Base-by-base conservation (phyloP, 2,113 vertebrate genomes). In the Nansenia antarctica region DNA sequence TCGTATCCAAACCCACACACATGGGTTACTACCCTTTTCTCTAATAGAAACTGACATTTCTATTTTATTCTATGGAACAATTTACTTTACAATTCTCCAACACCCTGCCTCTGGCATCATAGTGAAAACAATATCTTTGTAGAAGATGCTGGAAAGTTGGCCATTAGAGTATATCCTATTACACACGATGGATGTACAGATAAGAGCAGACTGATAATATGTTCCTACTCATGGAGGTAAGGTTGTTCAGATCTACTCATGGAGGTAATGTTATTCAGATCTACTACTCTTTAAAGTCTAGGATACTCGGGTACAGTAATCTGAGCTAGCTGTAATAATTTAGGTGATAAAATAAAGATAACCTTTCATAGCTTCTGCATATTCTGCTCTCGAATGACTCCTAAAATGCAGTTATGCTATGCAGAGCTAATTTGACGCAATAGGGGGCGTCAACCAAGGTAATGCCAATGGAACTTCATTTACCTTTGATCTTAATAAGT, bases 351-450 rank as follows among this genome's bases (percentile, higher is more conserved):
- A 22, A 49, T n/a, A 18, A 15, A 58, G 55, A 58, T 15, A 30
- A 30, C 26, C 27, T 32, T 37, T 37, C 62, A n/a, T 26, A 31
- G 31, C 31, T 58, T 58, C 24, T 9, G 47, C 60, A 3, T 31
- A 65, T n/a, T 60, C 65, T 35, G 4, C 22, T 15, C 20, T 47
- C 42, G 60, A 65, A 69, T 39, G 8, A 52, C 26, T 30, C 14
- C 22, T 61, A 22, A 75, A 72, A 69, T 45, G 65, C 47, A 58
- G 67, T 60, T 55, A 65, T 39, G 26, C 32, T 35, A 47, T 49
- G 39, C 55, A 30, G 63, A 57, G 27, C 22, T 12, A 39, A 32
- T 34, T 57, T n/a, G 30, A 29, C 34, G 15, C 14, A n/a, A n/a
- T n/a, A n/a, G 57, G 58, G 34, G 42, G 73, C 32, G 22, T 60